Percentiles rank a stretch among this genome's conserved stretches.
Conservation (phyloP, 2,113 vertebrate species). For the Rhagologus leucostigma region DNA sequence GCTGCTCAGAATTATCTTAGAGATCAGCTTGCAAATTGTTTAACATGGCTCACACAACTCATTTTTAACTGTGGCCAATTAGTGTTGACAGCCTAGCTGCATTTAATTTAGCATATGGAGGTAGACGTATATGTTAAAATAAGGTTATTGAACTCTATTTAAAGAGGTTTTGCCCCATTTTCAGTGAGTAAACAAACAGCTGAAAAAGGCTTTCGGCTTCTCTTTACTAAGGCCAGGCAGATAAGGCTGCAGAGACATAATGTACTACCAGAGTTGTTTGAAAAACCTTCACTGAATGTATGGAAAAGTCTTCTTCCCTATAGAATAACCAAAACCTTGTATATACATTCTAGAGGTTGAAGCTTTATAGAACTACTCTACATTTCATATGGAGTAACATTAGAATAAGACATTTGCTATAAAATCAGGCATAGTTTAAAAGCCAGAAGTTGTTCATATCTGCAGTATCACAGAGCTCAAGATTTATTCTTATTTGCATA, state of each 20-base stretch:
- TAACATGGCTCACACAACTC: not conserved
- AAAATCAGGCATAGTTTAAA: not conserved
- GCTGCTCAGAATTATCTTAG: not conserved
- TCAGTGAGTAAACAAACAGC: not conserved
- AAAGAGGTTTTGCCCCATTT: not conserved
- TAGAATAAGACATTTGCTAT: not conserved
- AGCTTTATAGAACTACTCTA: not conserved
- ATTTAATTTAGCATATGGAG: not conserved
- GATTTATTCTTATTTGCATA: not conserved
- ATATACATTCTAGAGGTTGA: not conserved
- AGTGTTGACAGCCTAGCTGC: not conserved
- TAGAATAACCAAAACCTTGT: not conserved
- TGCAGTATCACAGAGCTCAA: not conserved
- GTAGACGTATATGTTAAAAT: not conserved
- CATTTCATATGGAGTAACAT: not conserved
- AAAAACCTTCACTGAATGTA: not conserved
- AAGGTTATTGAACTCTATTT: not conserved
- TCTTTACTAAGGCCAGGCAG: not conserved
- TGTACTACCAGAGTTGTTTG: fast-evolving
- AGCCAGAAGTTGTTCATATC: not conserved
- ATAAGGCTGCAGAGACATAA: not conserved
- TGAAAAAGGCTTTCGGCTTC: not conserved
- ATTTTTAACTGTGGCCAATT: slow-evolving; percentile 7
- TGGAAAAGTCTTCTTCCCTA: not conserved
- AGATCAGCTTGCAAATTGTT: slow-evolving; percentile 11